Percentiles rank a stretch among this genome's conserved stretches.
Evolutionary conservation across 2,888 invertebrate genomes (phyloP).

Genomic region (Acrobasis consociella): DNA sequence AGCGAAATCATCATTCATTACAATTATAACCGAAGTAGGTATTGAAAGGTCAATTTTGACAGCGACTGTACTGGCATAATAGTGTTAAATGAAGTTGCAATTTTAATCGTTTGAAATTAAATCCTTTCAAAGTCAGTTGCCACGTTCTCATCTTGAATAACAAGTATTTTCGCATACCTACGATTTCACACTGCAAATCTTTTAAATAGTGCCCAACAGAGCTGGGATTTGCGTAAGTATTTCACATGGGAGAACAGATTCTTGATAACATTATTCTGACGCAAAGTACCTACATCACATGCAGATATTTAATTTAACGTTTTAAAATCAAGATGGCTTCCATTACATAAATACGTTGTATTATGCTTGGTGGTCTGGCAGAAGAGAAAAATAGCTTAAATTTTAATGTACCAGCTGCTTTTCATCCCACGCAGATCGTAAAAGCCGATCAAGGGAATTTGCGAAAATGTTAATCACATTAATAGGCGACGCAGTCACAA

Average conservation of each 20-base stretch:
- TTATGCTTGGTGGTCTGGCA: too few relatives aligned
- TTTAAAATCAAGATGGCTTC: too few relatives aligned
- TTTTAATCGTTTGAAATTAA: background rate
- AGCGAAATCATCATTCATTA: too few relatives aligned
- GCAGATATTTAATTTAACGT: too few relatives aligned
- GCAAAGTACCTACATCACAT: too few relatives aligned
- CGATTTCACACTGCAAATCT: constrained; percentile 20
- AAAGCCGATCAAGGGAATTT: too few relatives aligned
- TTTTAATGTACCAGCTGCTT: too few relatives aligned
- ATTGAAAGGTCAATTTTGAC: background rate
- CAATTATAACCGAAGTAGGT: background rate
- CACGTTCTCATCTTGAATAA: background rate
- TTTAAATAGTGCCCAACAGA: constrained; percentile 18
- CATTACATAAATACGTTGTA: constrained; percentile 10
- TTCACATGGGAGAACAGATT: constrained; percentile 20
- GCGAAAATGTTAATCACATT: too few relatives aligned
- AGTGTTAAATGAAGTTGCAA: background rate
- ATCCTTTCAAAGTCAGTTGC: constrained; percentile 2
- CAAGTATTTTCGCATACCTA: constrained; percentile 13
- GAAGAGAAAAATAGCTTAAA: too few relatives aligned
- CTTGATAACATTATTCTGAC: constrained; percentile 21
- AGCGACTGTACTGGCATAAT: background rate
- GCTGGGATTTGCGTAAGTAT: constrained; percentile 20
- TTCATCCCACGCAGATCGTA: too few relatives aligned
- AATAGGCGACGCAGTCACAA: too few relatives aligned